Base-by-base conservation (phyloP, 2,888 invertebrate genomes). In the Saturnia japonica region DNA sequence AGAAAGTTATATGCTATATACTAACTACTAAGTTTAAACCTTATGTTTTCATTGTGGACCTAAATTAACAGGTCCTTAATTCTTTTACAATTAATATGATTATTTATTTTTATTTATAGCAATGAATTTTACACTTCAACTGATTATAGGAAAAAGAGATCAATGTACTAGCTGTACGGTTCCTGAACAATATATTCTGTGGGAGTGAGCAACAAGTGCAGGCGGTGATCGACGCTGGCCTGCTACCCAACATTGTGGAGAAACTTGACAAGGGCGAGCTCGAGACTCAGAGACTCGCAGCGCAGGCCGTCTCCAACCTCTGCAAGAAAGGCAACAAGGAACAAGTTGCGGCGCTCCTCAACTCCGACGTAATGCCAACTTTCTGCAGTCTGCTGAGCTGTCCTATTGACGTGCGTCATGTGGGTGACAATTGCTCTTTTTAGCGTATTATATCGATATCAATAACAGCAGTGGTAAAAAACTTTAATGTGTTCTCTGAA, bases 261-360 rank as follows among this genome's bases (percentile, higher is more conserved):
- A 98, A 99, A 94, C 95, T 99, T 76, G 96, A 96, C 80, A 96
- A 96, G 87, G 96, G 96, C 68, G 99, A 99, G 94, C 99, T 99
- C 95, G 99, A 99, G 94, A 99, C 99, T n/a, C 99, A 99, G 92
- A 99, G 99, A 89, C 99, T 99, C 93, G 99, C 99, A 0, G 99
- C 99, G 0, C 99, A 99, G 99, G 99, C 99, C 14, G 98, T 99
- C 74, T 99, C 98, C 88, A 99, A 99, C 95, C 95, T 99, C 79
- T 99, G 99, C 80, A 99, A 99, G 85, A 99, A 99, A 80, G 99
- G 99, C 54, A 97, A 97, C 80, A 96, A 97, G 85, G 97, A 98
- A 73, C 99, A 99, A 92, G 97, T 98, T 22, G 96, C 97, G 28
- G 96, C 96, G 77, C 95, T 99, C 82, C 98, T 99, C 78, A 95